These are phyloP conservation scores for Cyprinodon brontotheroides DNA, from an alignment of 2,113 vertebrate species.

Conservation along the genomic window DNA sequence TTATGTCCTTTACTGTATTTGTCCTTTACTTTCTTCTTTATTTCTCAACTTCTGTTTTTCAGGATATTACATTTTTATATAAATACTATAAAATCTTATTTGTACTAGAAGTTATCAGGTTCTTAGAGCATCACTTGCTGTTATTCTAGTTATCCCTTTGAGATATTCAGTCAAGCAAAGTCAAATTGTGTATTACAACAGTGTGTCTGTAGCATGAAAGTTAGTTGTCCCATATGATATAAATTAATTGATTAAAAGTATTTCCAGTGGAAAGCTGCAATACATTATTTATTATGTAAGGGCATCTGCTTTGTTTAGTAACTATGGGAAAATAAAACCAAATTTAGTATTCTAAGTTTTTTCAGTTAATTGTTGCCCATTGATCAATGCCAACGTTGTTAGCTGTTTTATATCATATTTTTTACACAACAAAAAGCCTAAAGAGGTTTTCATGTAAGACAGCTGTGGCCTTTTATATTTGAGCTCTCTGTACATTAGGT, in stretches of 20 bases:
- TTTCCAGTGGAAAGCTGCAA: neutral
- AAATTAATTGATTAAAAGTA: neutral
- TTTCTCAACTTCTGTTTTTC: too few relatives aligned
- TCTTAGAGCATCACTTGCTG: neutral
- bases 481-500: too few relatives aligned
- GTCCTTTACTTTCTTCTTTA: too few relatives aligned
- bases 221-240: too few relatives aligned
- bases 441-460: neutral
- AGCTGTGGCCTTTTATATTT: neutral
- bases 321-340: neutral
- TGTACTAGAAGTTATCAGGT: neutral
- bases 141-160: neutral
- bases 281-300: neutral
- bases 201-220: too few relatives aligned
- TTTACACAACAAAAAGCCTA: neutral
- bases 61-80: too few relatives aligned
- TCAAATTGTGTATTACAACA: too few relatives aligned
- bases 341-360: neutral
- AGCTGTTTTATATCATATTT: neutral
- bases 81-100: neutral
- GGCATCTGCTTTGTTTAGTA: neutral
- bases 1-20: too few relatives aligned
- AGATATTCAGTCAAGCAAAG: too few relatives aligned
- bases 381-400: neutral
- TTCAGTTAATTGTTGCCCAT: neutral